Conservation (phyloP, 92 coral and sea anemone genomes). For the Phenganax stokvisi region DNA sequence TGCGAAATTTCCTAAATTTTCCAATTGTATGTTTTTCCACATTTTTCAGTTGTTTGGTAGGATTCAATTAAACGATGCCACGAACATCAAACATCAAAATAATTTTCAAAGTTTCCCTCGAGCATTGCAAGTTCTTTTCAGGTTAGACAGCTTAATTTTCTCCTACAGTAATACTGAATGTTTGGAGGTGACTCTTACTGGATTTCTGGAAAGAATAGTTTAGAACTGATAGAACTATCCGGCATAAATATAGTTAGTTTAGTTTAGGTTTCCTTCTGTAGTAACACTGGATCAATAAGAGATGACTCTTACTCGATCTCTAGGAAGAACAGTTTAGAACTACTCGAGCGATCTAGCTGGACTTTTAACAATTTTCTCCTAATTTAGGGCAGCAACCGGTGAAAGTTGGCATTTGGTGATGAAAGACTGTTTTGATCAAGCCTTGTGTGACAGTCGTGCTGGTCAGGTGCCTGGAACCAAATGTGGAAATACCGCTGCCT, state of each 20-base stretch:
- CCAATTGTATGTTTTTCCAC: background rate
- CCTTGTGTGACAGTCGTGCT: conserved; percentile 52
- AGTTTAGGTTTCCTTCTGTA: background rate
- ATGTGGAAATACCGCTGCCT: conserved; percentile 84
- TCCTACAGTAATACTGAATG: too few species aligned
- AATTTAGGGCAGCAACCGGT: conserved; percentile 79
- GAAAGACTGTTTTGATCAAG: conserved; percentile 75
- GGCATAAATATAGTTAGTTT: background rate
- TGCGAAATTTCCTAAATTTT: background rate
- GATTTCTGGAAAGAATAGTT: too few species aligned
- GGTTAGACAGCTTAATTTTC: conserved; percentile 42
- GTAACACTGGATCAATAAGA: background rate
- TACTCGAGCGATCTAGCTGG: background rate
- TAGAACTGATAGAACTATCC: background rate
- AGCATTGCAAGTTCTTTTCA: conserved; percentile 85
- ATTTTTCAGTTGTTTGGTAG: conserved; percentile 81
- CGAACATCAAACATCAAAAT: conserved; percentile 83
- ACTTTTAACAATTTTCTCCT: background rate
- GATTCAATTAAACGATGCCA: conserved; percentile 55
- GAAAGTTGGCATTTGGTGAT: conserved; percentile 96
- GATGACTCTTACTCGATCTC: background rate
- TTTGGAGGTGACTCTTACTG: too few species aligned
- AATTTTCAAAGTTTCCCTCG: conserved; percentile 78
- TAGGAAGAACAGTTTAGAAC: background rate
- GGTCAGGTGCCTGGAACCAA: conserved; percentile 33